Evolutionary conservation across 2,113 vertebrate species (phyloP), one percentile per base, ranked within the genome.

Genomic region (Labrus mixtus): DNA sequence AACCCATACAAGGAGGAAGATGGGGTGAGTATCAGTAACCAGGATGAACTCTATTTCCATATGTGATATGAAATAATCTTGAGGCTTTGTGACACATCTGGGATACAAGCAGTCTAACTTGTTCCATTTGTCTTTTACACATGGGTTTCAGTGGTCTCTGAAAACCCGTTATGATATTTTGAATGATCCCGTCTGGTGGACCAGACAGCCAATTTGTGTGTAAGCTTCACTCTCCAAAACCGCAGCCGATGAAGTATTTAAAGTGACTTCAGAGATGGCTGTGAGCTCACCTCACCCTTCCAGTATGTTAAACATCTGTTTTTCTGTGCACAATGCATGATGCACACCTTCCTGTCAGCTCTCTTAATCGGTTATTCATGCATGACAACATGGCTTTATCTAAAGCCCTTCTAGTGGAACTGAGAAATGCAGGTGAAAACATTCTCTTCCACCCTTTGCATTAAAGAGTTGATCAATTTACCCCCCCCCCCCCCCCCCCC

Each of bases 1-100:
- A 98, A 96, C 93, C 98, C 97, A 84, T 96, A 97, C 93, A 96
- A 95, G 94, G 98, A 98, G 85, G 98, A 93, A 87, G 98, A 99
- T 85, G 97, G 96, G 96, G 98, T 99, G 94, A 98, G 97, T 96
- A 89, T 88, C 48, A 25, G 3, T 65, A 50, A 19, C 20, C 33
- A 19, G 50, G 29, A 55, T 37, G 29, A 10, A 64, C 0, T 43
- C 63, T 0, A 10, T 22, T 54, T 6, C 68, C 51, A 54, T 11
- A 23, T 23, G 5, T 6, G 8, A 23, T 4, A 9, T 23, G 61
- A n/a, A 69, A 4, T 57, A n/a, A 46, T 37, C 2, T 20, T 29
- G 4, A 51, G 11, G n/a, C 41, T 6, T 22, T 22, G 6, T 6
- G n/a, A 41, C 29, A 58, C 36, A 46, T 57, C 66, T 64, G 41